These are phyloP conservation scores for Plecotus auritus DNA, from an alignment of 2,113 vertebrate genomes.

Conservation along the genomic window DNA sequence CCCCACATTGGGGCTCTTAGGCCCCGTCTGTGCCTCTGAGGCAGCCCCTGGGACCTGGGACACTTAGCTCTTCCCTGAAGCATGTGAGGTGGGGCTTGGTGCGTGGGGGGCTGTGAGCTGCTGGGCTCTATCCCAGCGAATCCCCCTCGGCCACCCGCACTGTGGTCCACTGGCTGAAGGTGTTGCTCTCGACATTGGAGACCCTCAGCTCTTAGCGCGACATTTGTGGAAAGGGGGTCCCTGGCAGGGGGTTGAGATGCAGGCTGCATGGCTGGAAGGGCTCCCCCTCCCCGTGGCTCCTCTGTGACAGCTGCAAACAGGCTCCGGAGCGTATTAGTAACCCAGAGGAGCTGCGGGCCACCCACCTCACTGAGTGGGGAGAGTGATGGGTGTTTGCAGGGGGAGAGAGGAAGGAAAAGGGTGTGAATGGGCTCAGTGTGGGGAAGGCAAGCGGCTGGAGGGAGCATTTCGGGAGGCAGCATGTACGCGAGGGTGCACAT, in stretches of 20 bases:
- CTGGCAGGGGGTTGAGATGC: background rate
- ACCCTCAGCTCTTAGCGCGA: background rate
- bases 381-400: conserved; percentile 57
- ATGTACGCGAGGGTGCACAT: rapidly evolving
- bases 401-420: conserved; percentile 50
- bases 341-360: background rate
- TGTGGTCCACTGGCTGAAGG: background rate
- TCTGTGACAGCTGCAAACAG: conserved; percentile 64
- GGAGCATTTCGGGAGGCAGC: background rate
- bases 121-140: background rate
- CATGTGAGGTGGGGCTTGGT: background rate
- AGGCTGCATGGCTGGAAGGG: background rate
- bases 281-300: background rate
- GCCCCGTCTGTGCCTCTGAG: background rate
- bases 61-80: background rate
- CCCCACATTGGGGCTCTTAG: background rate
- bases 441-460: background rate
- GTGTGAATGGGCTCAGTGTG: conserved; percentile 15
- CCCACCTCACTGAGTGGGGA: conserved; percentile 16
- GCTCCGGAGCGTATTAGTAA: conserved; percentile 62
- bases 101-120: rapidly evolving
- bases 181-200: rapidly evolving
- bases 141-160: too few relatives aligned
- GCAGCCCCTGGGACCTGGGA: background rate
- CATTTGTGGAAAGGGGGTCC: background rate